Conservation (phyloP, 1,140 invertebrate genomes). For the Scaptomyza hsui region DNA sequence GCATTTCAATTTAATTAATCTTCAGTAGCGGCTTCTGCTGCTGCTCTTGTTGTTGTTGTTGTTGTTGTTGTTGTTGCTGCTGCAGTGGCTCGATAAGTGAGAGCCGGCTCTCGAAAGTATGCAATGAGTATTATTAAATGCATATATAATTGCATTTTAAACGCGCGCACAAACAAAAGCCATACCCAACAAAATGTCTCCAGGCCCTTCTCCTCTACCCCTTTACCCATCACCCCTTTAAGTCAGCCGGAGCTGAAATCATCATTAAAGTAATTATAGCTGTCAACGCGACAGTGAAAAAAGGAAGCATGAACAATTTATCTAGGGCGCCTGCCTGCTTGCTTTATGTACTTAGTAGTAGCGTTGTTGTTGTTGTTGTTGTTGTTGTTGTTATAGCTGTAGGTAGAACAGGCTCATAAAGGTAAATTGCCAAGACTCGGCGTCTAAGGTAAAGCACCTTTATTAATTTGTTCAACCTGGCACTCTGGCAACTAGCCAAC, state of each 20-base stretch:
- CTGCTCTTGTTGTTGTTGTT: background rate
- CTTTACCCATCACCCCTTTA: background rate
- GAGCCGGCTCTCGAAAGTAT: slow-evolving; percentile 44
- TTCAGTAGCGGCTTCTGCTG: slow-evolving; percentile 21
- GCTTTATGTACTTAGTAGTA: no score
- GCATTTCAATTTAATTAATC: slow-evolving; percentile 73
- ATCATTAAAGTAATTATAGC: slow-evolving; percentile 73
- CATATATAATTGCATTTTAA: slow-evolving; percentile 71
- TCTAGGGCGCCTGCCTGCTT: slow-evolving; percentile 1
- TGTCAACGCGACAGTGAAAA: slow-evolving; percentile 42
- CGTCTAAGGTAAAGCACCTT: background rate
- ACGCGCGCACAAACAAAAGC: slow-evolving; percentile 62
- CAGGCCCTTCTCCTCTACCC: background rate
- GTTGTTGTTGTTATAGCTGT: no score
- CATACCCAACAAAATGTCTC: slow-evolving; percentile 11
- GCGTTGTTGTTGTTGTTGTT: no score
- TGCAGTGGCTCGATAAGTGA: slow-evolving; percentile 39
- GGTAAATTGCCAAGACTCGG: slow-evolving; percentile 20
- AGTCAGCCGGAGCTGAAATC: slow-evolving; percentile 48
- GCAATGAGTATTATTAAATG: slow-evolving; percentile 52
- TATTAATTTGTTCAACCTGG: background rate
- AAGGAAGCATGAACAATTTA: slow-evolving; percentile 22
- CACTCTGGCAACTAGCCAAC: slow-evolving; percentile 10
- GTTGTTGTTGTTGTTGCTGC: background rate
- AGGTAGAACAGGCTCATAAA: slow-evolving; percentile 27